A percentile compares a stretch with the other conserved stretches of the same genome.
Conservation (phyloP, 2,113 vertebrate genomes). For the Delphinus delphis region DNA sequence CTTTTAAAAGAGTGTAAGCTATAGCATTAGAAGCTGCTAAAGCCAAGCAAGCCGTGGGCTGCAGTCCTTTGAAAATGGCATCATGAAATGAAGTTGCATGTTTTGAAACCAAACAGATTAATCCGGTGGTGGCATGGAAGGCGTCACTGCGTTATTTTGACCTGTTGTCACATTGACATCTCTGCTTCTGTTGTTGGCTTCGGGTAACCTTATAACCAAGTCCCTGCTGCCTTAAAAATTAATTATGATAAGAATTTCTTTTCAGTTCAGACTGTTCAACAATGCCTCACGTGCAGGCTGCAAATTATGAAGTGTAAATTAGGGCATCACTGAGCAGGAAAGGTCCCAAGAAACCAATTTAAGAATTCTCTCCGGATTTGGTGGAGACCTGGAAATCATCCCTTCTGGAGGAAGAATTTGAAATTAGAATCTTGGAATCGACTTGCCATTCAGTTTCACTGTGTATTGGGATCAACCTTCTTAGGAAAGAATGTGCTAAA, state of each 20-base stretch:
- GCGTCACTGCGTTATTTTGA: not conserved
- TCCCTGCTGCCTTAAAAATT: slow-evolving; percentile 81
- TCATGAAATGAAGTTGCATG: not conserved
- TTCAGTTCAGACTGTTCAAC: slow-evolving; percentile 77
- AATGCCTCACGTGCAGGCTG: slow-evolving; percentile 77
- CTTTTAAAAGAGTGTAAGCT: not conserved
- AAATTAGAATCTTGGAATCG: slow-evolving; percentile 71
- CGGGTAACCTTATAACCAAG: slow-evolving; percentile 66
- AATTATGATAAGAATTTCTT: slow-evolving; percentile 79
- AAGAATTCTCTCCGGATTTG: slow-evolving; percentile 76
- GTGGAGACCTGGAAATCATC: slow-evolving; percentile 73
- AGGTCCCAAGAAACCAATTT: slow-evolving; percentile 83
- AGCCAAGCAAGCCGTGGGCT: not conserved
- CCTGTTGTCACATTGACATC: slow-evolving; percentile 45
- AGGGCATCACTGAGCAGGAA: slow-evolving; percentile 77
- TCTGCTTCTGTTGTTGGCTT: slow-evolving; percentile 66
- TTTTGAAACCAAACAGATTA: not conserved
- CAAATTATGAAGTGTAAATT: slow-evolving; percentile 83
- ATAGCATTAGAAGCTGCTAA: not conserved
- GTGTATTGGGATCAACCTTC: slow-evolving; percentile 44
- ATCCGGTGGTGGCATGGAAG: not conserved
- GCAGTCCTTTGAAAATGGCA: not conserved
- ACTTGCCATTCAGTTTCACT: slow-evolving; percentile 58
- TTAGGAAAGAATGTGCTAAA: slow-evolving; percentile 57
- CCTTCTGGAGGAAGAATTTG: slow-evolving; percentile 68